phyloP scores from a whole-genome alignment of 2,113 vertebrate genomes.

The Perca fluviatilis region DNA sequence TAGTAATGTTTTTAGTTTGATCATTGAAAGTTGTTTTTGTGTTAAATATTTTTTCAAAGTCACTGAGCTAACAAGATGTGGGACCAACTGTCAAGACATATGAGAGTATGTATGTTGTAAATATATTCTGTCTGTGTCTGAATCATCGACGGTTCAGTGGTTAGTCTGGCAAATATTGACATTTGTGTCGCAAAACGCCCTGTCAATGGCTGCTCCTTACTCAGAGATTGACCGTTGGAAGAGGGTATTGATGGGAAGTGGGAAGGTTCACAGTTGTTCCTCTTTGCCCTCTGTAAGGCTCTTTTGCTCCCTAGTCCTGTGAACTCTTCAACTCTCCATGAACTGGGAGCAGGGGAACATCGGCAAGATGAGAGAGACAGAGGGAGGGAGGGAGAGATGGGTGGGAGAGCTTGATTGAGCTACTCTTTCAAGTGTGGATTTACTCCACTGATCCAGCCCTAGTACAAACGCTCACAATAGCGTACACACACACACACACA shows the following conservation, averaged over 20 bases:
- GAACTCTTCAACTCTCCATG: conserved; percentile 76
- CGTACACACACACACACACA: no score
- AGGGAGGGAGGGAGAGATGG: conserved; percentile 32
- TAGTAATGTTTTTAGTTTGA: neutral
- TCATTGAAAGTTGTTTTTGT: neutral
- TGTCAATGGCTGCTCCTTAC: conserved; percentile 2
- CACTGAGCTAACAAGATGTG: neutral
- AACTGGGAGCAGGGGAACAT: conserved; percentile 65
- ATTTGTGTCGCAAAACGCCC: neutral
- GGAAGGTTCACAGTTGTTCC: conserved; percentile 31
- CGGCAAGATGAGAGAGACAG: conserved; percentile 58
- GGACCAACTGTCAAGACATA: neutral
- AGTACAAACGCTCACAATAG: conserved; percentile 24
- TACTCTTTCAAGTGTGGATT: conserved; percentile 85
- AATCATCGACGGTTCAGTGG: neutral
- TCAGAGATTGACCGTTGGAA: conserved; percentile 9
- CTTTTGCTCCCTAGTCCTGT: conserved; percentile 54
- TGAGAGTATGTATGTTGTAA: neutral
- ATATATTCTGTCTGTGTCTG: neutral
- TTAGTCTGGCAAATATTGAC: neutral
- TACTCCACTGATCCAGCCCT: conserved; percentile 76
- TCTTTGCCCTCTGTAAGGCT: conserved; percentile 9
- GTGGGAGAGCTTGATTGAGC: conserved; percentile 76
- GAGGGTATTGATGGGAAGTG: conserved; percentile 20
- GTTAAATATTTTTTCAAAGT: neutral